phyloP scores from a whole-genome alignment of 2,113 vertebrate species.

The Clinocottus analis region DNA sequence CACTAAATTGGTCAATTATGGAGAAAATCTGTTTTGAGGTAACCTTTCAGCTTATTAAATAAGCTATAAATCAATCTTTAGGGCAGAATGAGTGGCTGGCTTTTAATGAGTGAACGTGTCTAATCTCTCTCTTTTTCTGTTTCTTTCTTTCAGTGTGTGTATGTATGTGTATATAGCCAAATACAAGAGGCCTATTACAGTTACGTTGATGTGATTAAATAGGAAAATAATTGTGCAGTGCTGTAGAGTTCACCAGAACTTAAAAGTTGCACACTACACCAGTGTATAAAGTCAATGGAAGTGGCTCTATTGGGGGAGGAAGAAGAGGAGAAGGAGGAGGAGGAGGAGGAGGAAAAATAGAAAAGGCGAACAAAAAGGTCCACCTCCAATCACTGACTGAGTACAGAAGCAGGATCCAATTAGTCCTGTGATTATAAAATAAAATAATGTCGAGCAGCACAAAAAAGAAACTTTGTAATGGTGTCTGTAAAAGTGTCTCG shows the following conservation, averaged over 20 bases:
- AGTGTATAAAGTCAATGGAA: constrained; percentile 38
- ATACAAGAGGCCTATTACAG: background rate
- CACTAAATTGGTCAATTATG: constrained; percentile 77
- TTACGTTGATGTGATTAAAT: background rate
- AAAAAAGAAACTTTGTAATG: constrained; percentile 68
- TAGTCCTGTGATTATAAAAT: constrained; percentile 59
- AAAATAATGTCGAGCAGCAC: constrained; percentile 68
- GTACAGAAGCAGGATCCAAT: constrained; percentile 64
- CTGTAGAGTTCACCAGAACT: constrained; percentile 15
- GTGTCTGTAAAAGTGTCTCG: constrained; percentile 57
- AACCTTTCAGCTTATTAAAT: constrained; percentile 80
- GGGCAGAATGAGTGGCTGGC: constrained; percentile 62
- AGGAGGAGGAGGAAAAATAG: constrained; percentile 1
- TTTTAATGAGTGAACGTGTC: constrained; percentile 68
- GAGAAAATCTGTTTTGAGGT: constrained; percentile 78
- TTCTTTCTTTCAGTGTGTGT: constrained; percentile 21
- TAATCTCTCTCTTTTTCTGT: constrained; percentile 44
- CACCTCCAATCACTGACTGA: constrained; percentile 43
- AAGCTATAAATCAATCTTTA: constrained; percentile 78
- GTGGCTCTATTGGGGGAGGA: constrained; percentile 43
- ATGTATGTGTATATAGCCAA: background rate
- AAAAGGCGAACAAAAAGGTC: constrained; percentile 42
- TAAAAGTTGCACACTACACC: constrained; percentile 23
- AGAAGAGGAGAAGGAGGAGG: too few species aligned
- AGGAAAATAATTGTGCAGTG: background rate